phyloP scores from a whole-genome alignment of 2,797 vertebrate genomes.

The Fistularia commersonii region DNA sequence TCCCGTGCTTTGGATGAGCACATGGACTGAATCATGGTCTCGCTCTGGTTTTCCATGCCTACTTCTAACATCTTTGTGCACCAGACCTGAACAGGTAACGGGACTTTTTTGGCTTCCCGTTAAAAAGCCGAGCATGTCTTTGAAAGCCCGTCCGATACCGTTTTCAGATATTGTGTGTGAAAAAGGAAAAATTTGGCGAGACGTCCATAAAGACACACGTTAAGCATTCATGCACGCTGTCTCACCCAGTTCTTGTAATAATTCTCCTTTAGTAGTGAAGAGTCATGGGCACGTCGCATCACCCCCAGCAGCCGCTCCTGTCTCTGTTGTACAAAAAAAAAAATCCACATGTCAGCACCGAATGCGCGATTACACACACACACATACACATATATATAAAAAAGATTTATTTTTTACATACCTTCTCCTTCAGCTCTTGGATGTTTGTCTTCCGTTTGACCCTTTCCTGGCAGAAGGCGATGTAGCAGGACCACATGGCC shows the following conservation, averaged over 20 bases:
- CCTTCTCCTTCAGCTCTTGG: constrained; percentile 82
- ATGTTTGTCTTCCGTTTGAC: constrained; percentile 88
- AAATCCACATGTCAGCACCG: neutral
- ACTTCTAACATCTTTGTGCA: too few relatives aligned
- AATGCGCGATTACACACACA: constrained; percentile 5
- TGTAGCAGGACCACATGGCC: constrained; percentile 88
- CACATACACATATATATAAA: constrained; percentile 1
- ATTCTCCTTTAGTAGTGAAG: constrained; percentile 75
- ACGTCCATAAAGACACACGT: neutral
- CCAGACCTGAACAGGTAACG: too few relatives aligned
- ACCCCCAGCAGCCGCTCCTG: constrained; percentile 77
- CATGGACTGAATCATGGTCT: too few relatives aligned
- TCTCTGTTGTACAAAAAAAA: constrained; percentile 72
- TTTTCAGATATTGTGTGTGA: too few relatives aligned
- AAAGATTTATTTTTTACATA: constrained; percentile 41
- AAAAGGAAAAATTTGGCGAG: too few relatives aligned
- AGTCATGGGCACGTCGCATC: constrained; percentile 79
- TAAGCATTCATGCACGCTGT: neutral
- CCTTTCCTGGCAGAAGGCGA: constrained; percentile 84
- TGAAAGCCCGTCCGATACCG: too few relatives aligned
- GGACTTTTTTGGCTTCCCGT: too few relatives aligned
- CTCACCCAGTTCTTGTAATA: constrained; percentile 90
- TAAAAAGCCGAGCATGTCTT: too few relatives aligned
- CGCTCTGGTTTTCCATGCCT: too few relatives aligned
- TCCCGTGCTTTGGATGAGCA: too few relatives aligned